Conservation (phyloP, 1,140 invertebrate species). For the Neodiprion pinetum region DNA sequence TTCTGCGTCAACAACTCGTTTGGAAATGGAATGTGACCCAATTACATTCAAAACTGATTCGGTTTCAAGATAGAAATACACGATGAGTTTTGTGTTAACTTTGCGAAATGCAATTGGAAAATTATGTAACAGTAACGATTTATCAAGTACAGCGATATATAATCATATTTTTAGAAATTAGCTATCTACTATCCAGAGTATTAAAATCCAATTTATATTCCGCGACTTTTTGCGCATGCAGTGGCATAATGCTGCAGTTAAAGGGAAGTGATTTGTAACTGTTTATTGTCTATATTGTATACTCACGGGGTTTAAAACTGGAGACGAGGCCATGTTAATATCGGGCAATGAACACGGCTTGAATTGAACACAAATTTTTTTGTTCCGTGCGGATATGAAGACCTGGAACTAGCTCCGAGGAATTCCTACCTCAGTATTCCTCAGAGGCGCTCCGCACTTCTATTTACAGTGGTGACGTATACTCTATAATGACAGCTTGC, state of each 20-base stretch:
- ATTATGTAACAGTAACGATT: too few species aligned
- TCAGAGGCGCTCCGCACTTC: constrained; percentile 29
- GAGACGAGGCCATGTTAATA: constrained; percentile 31
- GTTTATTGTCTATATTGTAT: not conserved
- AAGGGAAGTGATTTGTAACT: not conserved
- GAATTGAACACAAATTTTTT: not conserved
- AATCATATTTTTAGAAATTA: too few species aligned
- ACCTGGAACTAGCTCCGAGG: constrained; percentile 11
- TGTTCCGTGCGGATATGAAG: not conserved
- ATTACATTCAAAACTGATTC: too few species aligned
- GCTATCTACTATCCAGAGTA: too few species aligned
- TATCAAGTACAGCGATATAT: too few species aligned
- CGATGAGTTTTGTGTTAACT: too few species aligned
- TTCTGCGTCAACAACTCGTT: too few species aligned
- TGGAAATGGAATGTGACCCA: too few species aligned
- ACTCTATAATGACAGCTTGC: constrained; percentile 1
- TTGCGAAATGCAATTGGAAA: too few species aligned
- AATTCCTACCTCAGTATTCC: constrained; percentile 13
- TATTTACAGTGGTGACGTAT: constrained; percentile 50
- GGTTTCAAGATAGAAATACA: too few species aligned
- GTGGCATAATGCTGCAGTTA: not conserved
- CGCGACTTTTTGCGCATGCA: too few species aligned
- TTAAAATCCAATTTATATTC: too few species aligned
- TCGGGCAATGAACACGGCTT: not conserved
- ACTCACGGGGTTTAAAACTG: constrained; percentile 41